Evolutionary conservation across 1,140 invertebrate genomes (phyloP).

Genomic region (Pantala flavescens): DNA sequence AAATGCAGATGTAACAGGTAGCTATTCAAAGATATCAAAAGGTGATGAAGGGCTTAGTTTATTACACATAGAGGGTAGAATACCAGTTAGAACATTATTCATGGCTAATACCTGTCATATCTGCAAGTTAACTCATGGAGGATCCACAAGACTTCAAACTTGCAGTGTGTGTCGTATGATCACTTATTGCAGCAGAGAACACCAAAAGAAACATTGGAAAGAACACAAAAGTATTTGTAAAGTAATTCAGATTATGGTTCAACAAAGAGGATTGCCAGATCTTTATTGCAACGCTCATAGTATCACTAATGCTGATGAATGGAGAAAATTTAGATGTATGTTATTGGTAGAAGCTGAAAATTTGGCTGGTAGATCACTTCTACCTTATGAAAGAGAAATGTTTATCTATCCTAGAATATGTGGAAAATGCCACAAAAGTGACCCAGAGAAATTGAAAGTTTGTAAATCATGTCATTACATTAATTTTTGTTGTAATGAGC

Average conservation of each 20-base stretch:
- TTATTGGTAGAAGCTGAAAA: slow-evolving; percentile 47
- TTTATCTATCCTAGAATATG: slow-evolving; percentile 55
- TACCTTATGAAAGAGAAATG: slow-evolving; percentile 54
- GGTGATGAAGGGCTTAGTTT: no score
- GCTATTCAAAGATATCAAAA: no score
- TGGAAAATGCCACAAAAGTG: slow-evolving; percentile 34
- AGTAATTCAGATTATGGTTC: slow-evolving; percentile 25
- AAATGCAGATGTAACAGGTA: no score
- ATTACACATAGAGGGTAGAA: not conserved
- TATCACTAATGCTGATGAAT: slow-evolving; percentile 43
- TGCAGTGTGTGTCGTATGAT: slow-evolving; percentile 38
- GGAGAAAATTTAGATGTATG: slow-evolving; percentile 47
- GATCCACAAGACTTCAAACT: slow-evolving; percentile 20
- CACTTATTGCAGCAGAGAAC: slow-evolving; percentile 40
- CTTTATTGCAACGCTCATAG: slow-evolving; percentile 41
- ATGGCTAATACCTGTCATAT: not conserved
- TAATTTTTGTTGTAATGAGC: slow-evolving; percentile 29
- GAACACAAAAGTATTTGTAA: slow-evolving; percentile 39
- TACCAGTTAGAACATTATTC: not conserved
- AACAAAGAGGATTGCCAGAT: slow-evolving; percentile 26
- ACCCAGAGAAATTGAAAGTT: slow-evolving; percentile 34
- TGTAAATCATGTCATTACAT: slow-evolving; percentile 48
- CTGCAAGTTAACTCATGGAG: not conserved
- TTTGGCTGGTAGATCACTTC: slow-evolving; percentile 42
- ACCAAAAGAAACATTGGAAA: slow-evolving; percentile 34